These are phyloP conservation scores for Zaprionus vittiger DNA, from an alignment of 1,140 invertebrate species.

Conservation along the genomic window DNA sequence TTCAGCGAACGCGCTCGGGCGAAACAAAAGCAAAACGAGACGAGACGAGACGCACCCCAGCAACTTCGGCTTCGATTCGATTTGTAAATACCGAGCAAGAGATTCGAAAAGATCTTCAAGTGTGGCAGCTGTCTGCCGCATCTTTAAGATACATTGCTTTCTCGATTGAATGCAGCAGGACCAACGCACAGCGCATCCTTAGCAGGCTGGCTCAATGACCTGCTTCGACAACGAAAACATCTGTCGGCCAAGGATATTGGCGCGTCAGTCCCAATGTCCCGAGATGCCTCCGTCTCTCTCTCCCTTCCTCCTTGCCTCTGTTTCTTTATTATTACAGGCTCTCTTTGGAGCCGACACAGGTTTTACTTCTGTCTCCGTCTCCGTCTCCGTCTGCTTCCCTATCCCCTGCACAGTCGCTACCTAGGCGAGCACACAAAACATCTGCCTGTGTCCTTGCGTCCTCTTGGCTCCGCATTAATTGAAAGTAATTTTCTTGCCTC, in stretches of 20 bases:
- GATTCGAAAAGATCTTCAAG: conserved; percentile 50
- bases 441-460: conserved; percentile 59
- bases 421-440: conserved; percentile 49
- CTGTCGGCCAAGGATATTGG: conserved; percentile 69
- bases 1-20: conserved; percentile 43
- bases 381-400: conserved; percentile 1
- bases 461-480: conserved; percentile 66
- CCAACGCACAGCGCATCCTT: conserved; percentile 72
- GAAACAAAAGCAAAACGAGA: conserved; percentile 32
- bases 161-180: conserved; percentile 58
- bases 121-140: conserved; percentile 63
- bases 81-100: conserved; percentile 53
- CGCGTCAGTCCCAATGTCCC: conserved; percentile 43
- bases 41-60: conserved; percentile 40
- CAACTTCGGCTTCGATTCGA: conserved; percentile 41
- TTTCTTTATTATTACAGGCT: conserved; percentile 20
- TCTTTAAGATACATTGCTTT: conserved; percentile 69
- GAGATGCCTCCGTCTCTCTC: conserved; percentile 18
- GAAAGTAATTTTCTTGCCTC: conserved; percentile 63
- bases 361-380: conserved; percentile 30
- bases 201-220: conserved; percentile 65
- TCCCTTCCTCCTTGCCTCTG: conserved; percentile 19
- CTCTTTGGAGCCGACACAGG: conserved; percentile 73
- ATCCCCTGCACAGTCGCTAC: neutral
- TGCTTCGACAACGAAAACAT: conserved; percentile 68